Conservation (phyloP, 64 coral and sea anemone species). For the Catalaphyllia jardinei region DNA sequence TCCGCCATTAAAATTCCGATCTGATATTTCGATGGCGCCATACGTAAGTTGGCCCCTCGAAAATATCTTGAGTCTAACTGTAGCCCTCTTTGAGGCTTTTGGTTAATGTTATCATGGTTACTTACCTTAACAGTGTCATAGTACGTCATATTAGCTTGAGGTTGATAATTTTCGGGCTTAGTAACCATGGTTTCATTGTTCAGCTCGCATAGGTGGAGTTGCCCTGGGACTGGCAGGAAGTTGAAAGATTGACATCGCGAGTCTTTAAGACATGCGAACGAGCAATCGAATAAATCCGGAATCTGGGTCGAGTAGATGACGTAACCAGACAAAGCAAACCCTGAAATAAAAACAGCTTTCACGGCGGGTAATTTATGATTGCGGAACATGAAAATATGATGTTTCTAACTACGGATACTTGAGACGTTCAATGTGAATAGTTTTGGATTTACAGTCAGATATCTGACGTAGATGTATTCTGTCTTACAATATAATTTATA, state of each 20-base stretch:
- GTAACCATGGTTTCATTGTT: background rate
- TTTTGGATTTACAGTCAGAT: no score
- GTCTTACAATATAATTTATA: no score
- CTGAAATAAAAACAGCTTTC: background rate
- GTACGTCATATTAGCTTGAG: background rate
- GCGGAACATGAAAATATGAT: no score
- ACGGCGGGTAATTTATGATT: no score
- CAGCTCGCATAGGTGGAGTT: background rate
- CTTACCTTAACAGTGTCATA: conserved; percentile 1
- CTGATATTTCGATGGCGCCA: no score
- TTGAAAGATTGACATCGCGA: conserved; percentile 1
- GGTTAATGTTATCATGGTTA: background rate
- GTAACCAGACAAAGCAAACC: background rate
- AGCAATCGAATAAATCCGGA: background rate
- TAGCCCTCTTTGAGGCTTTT: no score
- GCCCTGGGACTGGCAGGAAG: background rate
- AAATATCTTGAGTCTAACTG: no score
- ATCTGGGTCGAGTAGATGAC: background rate
- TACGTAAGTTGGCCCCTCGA: no score
- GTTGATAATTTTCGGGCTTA: background rate
- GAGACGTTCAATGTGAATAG: background rate
- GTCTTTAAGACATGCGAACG: conserved; percentile 3
- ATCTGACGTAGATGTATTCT: no score
- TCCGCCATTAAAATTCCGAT: no score
- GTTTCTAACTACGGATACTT: no score